These are phyloP conservation scores for Hypena proboscidalis DNA, from an alignment of 2,888 invertebrate species.

Conservation along the genomic window DNA sequence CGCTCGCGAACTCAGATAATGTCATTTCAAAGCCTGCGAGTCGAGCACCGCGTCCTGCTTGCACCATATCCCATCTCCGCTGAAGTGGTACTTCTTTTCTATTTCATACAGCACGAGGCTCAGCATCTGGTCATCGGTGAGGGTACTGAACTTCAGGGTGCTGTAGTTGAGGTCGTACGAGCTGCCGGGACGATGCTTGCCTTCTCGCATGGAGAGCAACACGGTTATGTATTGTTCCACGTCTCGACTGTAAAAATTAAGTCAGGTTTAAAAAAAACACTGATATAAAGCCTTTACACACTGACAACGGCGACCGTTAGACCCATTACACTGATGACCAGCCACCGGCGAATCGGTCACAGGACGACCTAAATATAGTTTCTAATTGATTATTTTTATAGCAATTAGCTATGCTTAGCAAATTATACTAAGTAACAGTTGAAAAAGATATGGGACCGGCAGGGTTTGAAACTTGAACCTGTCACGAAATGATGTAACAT, in stretches of 20 bases:
- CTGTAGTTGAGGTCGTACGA: slow-evolving; percentile 54
- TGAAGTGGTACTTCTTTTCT: slow-evolving; percentile 90
- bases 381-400: no score
- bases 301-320: no score
- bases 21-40: slow-evolving; percentile 20
- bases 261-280: no score
- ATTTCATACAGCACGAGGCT: slow-evolving; percentile 89
- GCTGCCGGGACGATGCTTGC: slow-evolving; percentile 8
- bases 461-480: no score
- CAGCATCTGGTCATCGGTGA: slow-evolving; percentile 83
- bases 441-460: no score
- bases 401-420: no score
- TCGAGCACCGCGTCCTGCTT: slow-evolving; percentile 52
- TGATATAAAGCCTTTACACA: no score
- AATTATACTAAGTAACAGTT: no score
- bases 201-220: slow-evolving; percentile 46
- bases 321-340: no score
- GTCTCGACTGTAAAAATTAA: slow-evolving; percentile 56
- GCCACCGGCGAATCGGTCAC: no score
- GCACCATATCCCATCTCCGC: slow-evolving; percentile 90
- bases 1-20: neutral
- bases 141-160: slow-evolving; percentile 47
- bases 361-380: no score
- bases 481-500: no score
- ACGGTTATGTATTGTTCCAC: slow-evolving; percentile 57